A percentile compares a stretch with the other conserved stretches of the same genome.
phyloP scores from a whole-genome alignment of 2,797 vertebrate species.

The Lutjanus campechanus region DNA sequence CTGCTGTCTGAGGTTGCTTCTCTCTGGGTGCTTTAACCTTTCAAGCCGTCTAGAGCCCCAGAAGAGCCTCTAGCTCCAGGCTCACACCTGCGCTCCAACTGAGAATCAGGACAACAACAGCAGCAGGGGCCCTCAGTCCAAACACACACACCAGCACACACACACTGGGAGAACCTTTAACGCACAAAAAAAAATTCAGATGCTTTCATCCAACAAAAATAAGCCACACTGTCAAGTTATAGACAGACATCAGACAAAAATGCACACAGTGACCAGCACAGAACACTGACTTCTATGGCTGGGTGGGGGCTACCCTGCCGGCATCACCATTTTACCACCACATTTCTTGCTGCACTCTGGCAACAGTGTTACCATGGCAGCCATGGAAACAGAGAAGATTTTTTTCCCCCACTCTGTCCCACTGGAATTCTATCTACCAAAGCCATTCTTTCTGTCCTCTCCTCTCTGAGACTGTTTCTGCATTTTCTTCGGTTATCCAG shows the following conservation, averaged over 20 bases:
- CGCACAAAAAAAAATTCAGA: conserved; percentile 6
- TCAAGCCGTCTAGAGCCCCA: conserved; percentile 59
- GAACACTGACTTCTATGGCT: conserved; percentile 40
- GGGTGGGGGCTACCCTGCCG: conserved; percentile 29
- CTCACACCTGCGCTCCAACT: conserved; percentile 71
- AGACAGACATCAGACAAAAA: conserved; percentile 14
- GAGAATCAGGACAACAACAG: conserved; percentile 62
- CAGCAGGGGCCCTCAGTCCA: conserved; percentile 64
- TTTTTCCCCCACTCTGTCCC: conserved; percentile 53
- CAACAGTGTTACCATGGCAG: conserved; percentile 77
- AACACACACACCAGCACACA: conserved; percentile 29
- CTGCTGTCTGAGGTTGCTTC: conserved; percentile 38
- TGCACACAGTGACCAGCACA: neutral
- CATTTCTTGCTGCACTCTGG: conserved; percentile 51
- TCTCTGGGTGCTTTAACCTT: conserved; percentile 72
- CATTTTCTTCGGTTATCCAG: conserved; percentile 14
- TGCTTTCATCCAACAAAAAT: conserved; percentile 15
- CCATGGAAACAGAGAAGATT: conserved; percentile 68
- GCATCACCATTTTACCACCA: conserved; percentile 54
- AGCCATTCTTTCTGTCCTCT: conserved; percentile 57
- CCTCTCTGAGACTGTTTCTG: conserved; percentile 25
- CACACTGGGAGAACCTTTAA: conserved; percentile 15
- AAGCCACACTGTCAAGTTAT: conserved; percentile 15
- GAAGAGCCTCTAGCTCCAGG: conserved; percentile 65
- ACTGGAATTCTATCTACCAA: conserved; percentile 70